Base-by-base conservation (phyloP, 37 sponge, comb jelly and placozoan species). In the Axinella damicornis region DNA sequence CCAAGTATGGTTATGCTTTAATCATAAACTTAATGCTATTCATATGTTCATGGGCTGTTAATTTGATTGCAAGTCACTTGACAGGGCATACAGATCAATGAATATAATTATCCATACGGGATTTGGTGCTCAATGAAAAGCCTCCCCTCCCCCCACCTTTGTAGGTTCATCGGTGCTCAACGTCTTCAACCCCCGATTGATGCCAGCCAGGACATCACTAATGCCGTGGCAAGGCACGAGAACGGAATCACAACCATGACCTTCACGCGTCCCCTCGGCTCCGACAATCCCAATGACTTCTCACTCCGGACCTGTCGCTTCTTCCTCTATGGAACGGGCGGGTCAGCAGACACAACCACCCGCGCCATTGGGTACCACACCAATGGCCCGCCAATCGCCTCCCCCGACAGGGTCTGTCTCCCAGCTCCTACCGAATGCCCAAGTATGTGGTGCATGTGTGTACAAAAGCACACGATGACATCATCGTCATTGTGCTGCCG, bases 321-420 rank as follows among this genome's bases (percentile, higher is more conserved):
- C 53, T 91, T 91, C 36, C 37, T 91, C 30, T 85, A 46, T 34
- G 91, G 82, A 1, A 77, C 56, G 69, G 81, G 76, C 21, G 91
- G 91, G 18, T 27, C 72, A 6, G 82, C 75, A 6, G 28, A 64
- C 40, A 35, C 71, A 6, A 35, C 30, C 2, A 21, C 60, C 18
- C 54, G 52, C 25, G 32, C 22, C 0, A 85, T 91, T 18, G 71
- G 71, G 0, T 59, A 77, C 54, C 91, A 91, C 38, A 53, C 76
- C 2, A 2, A 38, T 21, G 30, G 5, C 21, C 75, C 73, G 2
- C 86, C 87, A 2, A 70, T 82, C 40, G 65, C 80, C 15, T 81
- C 91, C 34, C 13, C 28, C 13, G 66, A 69, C 18, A 67, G 38
- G 35, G 81, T 91, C 39, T 84, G 86, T 57, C 71, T 91, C 12